Percentiles rank a stretch among this genome's conserved stretches.
phyloP scores from a whole-genome alignment of 2,888 invertebrate genomes.

The Schrankia costaestrigalis region DNA sequence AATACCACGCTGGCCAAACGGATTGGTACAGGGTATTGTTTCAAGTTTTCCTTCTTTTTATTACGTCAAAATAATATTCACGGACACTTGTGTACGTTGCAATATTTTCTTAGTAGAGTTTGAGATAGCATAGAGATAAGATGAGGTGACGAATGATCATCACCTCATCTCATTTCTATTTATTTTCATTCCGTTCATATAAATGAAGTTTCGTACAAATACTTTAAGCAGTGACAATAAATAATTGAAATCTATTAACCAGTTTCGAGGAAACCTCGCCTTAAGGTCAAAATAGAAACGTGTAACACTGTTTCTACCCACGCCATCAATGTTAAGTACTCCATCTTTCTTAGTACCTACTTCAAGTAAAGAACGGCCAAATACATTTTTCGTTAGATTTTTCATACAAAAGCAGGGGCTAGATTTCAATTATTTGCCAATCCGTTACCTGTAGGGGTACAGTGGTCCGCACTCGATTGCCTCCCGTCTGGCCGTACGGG shows the following conservation, averaged over 20 bases:
- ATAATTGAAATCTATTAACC: neutral
- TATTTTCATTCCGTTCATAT: too few relatives aligned
- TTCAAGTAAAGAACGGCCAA: constrained; percentile 21
- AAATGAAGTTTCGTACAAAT: too few relatives aligned
- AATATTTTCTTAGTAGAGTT: too few relatives aligned
- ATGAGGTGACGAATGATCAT: too few relatives aligned
- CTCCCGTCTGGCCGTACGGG: constrained; percentile 52
- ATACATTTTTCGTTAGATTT: constrained; percentile 44
- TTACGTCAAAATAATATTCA: too few relatives aligned
- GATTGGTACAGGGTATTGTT: too few relatives aligned
- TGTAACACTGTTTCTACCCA: constrained; percentile 1
- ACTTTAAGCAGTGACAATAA: too few relatives aligned
- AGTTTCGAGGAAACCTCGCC: neutral
- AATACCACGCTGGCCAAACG: too few relatives aligned
- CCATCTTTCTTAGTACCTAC: constrained; percentile 20
- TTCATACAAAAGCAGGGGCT: constrained; percentile 45
- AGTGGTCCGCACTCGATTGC: constrained; percentile 56
- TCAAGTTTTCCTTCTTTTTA: too few relatives aligned
- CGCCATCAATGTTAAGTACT: constrained; percentile 7
- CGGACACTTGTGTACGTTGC: too few relatives aligned
- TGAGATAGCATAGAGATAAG: too few relatives aligned
- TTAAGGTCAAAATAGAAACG: constrained; percentile 2
- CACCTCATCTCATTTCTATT: too few relatives aligned
- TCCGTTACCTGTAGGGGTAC: constrained; percentile 51
- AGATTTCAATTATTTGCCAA: constrained; percentile 69